Evolutionary conservation across 2,888 invertebrate species (phyloP).

Genomic region (Ennomos fuscantarius): DNA sequence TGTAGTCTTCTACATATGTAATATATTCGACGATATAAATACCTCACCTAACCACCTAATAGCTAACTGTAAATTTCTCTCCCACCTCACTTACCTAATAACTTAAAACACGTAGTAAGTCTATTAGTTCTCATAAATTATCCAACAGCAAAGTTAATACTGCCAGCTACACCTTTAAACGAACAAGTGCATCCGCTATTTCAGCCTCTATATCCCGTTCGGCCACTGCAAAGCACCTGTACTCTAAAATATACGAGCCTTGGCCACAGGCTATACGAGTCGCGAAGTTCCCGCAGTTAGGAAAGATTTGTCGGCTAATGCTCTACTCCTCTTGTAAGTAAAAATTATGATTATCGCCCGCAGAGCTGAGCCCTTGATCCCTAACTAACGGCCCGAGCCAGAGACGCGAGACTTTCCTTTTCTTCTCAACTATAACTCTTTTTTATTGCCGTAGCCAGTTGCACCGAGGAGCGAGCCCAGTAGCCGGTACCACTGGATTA

Average conservation of each 20-base stretch:
- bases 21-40: no score
- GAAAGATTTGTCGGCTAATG: conserved; percentile 84
- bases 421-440: conserved; percentile 85
- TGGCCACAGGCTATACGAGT: conserved; percentile 58
- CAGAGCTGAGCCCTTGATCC: conserved; percentile 82
- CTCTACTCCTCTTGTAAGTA: conserved; percentile 81
- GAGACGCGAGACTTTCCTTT: conserved; percentile 80
- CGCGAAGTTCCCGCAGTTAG: conserved; percentile 83
- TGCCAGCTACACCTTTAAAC: background rate
- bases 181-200: conserved; percentile 37
- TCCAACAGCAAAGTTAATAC: no score
- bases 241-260: conserved; percentile 64
- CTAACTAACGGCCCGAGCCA: conserved; percentile 74
- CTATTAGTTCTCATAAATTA: no score
- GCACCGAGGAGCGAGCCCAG: conserved; percentile 26
- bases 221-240: conserved; percentile 54
- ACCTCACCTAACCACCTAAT: no score
- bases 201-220: conserved; percentile 33
- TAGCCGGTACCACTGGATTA: conserved; percentile 74
- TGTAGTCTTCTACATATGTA: no score
- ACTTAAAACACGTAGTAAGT: no score
- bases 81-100: no score
- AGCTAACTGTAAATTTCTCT: no score
- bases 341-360: conserved; percentile 85
- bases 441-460: conserved; percentile 78